Percentiles rank a stretch among this genome's conserved stretches.
Conservation (phyloP, 2,113 vertebrate genomes). For the Ciconia boyciana region DNA sequence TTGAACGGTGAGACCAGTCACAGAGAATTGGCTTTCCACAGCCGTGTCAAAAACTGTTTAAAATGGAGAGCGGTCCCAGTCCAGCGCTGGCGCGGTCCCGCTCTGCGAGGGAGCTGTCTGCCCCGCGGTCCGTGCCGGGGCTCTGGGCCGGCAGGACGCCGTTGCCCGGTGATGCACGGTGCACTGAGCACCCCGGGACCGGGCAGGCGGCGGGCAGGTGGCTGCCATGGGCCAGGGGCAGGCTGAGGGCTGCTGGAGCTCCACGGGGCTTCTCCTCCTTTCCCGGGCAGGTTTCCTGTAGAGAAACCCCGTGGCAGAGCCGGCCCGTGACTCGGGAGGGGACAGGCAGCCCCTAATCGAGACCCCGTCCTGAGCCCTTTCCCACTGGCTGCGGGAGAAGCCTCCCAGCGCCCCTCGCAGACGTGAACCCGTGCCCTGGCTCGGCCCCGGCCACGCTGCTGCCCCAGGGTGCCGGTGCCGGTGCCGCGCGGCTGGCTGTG, state of each 20-base stretch:
- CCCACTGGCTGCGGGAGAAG: slow-evolving; percentile 53
- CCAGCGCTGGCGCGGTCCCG: rapidly evolving
- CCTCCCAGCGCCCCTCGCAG: background rate
- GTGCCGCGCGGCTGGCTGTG: background rate
- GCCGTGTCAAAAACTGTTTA: background rate
- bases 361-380: background rate
- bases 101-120: background rate
- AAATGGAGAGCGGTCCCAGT: background rate
- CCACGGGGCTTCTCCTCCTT: background rate
- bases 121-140: background rate
- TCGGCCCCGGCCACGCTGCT: background rate
- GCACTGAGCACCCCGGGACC: rapidly evolving
- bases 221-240: background rate
- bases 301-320: background rate
- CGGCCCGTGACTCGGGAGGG: background rate
- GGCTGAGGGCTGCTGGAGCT: background rate
- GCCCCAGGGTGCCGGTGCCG: background rate
- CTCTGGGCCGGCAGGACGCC: background rate
- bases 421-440: rapidly evolving
- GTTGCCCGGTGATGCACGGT: rapidly evolving
- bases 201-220: background rate
- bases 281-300: background rate
- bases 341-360: background rate
- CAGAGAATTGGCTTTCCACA: background rate
- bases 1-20: background rate